These are phyloP conservation scores for Puffinus mauretanicus DNA, from an alignment of 2,113 vertebrate genomes.

Conservation along the genomic window DNA sequence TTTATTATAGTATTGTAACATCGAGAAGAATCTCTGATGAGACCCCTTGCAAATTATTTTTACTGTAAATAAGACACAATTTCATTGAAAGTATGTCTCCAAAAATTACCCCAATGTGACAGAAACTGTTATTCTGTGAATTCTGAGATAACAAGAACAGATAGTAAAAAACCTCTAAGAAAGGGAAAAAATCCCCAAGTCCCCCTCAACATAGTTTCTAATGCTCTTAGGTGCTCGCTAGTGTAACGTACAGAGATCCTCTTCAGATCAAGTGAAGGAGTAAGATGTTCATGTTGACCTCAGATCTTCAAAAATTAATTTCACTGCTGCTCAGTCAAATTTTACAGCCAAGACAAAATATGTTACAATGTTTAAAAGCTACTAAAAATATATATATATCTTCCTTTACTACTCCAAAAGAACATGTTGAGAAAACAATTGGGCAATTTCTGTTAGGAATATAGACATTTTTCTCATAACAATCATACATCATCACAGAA, in stretches of 20 bases:
- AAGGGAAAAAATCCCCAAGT: fast-evolving
- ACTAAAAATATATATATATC: neutral
- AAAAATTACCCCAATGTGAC: neutral
- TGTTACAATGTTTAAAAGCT: neutral
- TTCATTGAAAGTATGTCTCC: neutral
- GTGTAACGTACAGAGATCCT: neutral
- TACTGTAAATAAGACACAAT: neutral
- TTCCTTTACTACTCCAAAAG: neutral
- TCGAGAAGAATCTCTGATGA: neutral
- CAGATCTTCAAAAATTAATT: neutral
- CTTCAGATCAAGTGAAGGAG: neutral
- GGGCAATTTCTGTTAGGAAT: neutral
- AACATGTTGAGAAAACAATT: neutral
- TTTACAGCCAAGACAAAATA: neutral
- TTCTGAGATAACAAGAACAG: neutral
- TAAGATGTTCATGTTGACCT: neutral
- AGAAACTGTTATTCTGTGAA: neutral
- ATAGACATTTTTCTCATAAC: neutral
- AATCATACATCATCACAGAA: neutral
- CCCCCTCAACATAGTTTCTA: neutral
- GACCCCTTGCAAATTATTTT: neutral
- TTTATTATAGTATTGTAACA: neutral
- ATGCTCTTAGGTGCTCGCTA: neutral
- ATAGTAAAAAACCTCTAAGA: neutral
- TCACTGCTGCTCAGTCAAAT: neutral